These are phyloP conservation scores for Hyppa rectilinea DNA, from an alignment of 2,888 invertebrate genomes.

Conservation along the genomic window DNA sequence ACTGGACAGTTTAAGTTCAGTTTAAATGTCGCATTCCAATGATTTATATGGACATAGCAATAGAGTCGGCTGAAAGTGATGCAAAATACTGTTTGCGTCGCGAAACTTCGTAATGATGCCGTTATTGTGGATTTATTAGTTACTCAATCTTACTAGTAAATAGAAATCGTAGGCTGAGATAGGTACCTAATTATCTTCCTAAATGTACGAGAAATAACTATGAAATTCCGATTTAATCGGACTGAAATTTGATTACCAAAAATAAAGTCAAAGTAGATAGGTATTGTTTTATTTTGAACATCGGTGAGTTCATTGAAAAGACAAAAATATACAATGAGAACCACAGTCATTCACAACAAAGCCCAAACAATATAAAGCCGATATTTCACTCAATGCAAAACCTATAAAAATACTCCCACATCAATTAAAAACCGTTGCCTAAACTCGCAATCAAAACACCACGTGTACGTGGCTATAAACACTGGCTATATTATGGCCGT, in stretches of 20 bases:
- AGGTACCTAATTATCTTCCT: no score
- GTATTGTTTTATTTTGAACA: not conserved
- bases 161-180: not conserved
- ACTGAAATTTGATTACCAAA: not conserved
- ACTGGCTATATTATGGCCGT: conserved; percentile 40
- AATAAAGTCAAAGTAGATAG: not conserved
- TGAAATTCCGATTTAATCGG: rapidly evolving
- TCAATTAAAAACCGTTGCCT: conserved; percentile 50
- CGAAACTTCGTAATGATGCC: conserved; percentile 19
- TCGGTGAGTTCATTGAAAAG: not conserved
- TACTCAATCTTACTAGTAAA: not conserved
- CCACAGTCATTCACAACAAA: conserved; percentile 15
- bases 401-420: conserved; percentile 56
- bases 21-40: conserved; percentile 44
- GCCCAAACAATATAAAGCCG: not conserved
- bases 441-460: conserved; percentile 56
- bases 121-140: conserved; percentile 2
- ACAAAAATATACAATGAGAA: not conserved
- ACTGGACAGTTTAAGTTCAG: conserved; percentile 30
- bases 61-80: conserved; percentile 10
- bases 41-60: conserved; percentile 48
- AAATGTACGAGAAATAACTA: not conserved
- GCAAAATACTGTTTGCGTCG: conserved; percentile 14
- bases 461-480: conserved; percentile 57
- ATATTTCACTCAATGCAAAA: conserved; percentile 22